phyloP scores from a whole-genome alignment of 2,797 vertebrate genomes.

The Sebastiscus tertius region DNA sequence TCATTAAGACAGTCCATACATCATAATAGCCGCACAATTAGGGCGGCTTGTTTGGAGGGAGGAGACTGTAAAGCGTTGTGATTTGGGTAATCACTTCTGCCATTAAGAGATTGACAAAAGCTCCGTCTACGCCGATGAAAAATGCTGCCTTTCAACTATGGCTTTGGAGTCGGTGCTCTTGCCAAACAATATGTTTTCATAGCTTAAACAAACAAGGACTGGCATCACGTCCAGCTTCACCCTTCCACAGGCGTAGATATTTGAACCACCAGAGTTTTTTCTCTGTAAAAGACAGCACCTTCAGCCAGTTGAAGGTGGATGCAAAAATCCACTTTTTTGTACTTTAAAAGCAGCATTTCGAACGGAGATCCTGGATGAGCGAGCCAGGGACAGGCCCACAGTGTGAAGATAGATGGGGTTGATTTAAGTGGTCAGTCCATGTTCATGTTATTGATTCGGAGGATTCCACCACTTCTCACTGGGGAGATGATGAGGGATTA shows the following conservation, averaged over 20 bases:
- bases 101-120: conserved; percentile 67
- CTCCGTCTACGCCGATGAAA: conserved; percentile 18
- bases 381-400: conserved; percentile 40
- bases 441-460: conserved; percentile 82
- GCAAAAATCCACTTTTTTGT: conserved; percentile 23
- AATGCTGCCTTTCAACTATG: conserved; percentile 1
- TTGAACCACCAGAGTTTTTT: neutral
- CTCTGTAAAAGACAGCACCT: neutral
- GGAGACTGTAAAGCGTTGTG: conserved; percentile 67
- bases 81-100: conserved; percentile 71
- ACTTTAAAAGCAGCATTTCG: conserved; percentile 24
- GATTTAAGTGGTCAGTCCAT: conserved; percentile 81
- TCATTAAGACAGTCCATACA: conserved; percentile 70
- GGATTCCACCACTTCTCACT: conserved; percentile 71
- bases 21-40: conserved; percentile 74
- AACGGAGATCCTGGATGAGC: conserved; percentile 45
- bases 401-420: conserved; percentile 76
- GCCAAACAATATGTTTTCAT: conserved; percentile 14
- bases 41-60: conserved; percentile 66
- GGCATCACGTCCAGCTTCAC: neutral
- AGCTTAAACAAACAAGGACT: conserved; percentile 2
- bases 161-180: neutral
- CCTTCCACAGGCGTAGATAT: neutral
- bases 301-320: conserved; percentile 9
- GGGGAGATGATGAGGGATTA: conserved; percentile 79